These are phyloP conservation scores for Drosophila varians DNA, from an alignment of 1,140 invertebrate genomes.

Conservation along the genomic window DNA sequence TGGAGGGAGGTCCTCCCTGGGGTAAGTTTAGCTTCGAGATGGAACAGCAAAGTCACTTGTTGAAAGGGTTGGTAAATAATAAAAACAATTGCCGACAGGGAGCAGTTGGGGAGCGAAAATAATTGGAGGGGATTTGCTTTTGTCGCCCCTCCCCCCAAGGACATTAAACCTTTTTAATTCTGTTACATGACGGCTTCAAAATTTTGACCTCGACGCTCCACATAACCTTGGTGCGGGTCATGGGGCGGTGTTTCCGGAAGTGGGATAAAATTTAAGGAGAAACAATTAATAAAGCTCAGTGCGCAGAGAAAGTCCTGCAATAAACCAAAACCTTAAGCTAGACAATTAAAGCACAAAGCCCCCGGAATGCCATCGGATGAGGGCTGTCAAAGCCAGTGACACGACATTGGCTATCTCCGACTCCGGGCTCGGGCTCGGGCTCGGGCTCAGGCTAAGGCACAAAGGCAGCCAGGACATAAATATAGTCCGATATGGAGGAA, in stretches of 20 bases:
- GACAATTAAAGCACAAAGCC: conserved; percentile 72
- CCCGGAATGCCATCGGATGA: conserved; percentile 20
- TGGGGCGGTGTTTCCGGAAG: background rate
- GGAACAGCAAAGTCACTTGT: conserved; percentile 67
- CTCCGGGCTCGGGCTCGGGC: background rate
- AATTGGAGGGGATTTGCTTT: conserved; percentile 20
- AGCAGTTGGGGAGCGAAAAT: conserved; percentile 25
- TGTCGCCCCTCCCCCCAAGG: background rate
- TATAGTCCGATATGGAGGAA: conserved; percentile 41
- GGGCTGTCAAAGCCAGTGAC: conserved; percentile 65
- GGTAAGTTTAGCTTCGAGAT: conserved; percentile 42
- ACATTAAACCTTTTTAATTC: background rate
- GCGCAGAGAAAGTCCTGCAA: conserved; percentile 54
- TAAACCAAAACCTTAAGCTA: conserved; percentile 73
- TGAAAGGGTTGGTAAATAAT: conserved; percentile 57
- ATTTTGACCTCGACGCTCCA: background rate
- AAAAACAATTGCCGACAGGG: conserved; percentile 39
- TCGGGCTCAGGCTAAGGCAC: too few species aligned
- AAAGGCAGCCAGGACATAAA: conserved; percentile 14
- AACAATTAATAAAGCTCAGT: conserved; percentile 79
- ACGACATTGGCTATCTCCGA: conserved; percentile 46
- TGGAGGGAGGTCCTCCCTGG: conserved; percentile 21
- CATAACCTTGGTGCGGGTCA: conserved; percentile 20
- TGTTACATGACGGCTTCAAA: background rate
- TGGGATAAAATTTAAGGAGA: conserved; percentile 16